Conservation (phyloP, 2,888 invertebrate species). For the Endomychus coccineus region DNA sequence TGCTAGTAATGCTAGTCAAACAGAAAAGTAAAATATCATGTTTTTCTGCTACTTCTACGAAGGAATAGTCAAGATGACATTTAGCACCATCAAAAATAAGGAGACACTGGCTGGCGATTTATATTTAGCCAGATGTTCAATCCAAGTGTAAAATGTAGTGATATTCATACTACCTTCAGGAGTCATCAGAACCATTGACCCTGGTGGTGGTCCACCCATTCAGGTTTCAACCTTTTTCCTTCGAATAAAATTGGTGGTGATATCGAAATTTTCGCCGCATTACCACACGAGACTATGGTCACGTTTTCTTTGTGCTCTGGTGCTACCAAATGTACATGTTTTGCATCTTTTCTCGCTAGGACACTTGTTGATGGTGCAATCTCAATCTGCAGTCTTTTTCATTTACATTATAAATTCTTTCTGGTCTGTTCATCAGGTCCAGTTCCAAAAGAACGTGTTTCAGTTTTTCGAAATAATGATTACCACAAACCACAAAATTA, state of each 20-base stretch:
- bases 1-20: no score
- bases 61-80: conserved; percentile 29
- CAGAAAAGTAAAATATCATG: conserved; percentile 30
- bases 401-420: conserved; percentile 16
- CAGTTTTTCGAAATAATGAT: conserved; percentile 24
- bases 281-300: conserved; percentile 31
- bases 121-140: conserved; percentile 26
- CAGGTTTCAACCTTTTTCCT: no score
- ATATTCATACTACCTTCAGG: conserved; percentile 31
- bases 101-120: conserved; percentile 19
- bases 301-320: conserved; percentile 35
- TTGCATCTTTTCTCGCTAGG: conserved; percentile 29
- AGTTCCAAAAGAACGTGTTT: conserved; percentile 18
- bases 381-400: conserved; percentile 29
- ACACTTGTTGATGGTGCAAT: conserved; percentile 29
- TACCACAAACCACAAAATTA: conserved; percentile 23
- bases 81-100: conserved; percentile 32
- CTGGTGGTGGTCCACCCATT: conserved; percentile 27
- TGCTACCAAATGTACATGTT: conserved; percentile 28
- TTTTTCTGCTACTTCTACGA: conserved; percentile 30
- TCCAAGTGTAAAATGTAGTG: conserved; percentile 17
- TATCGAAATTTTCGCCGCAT: conserved; percentile 29
- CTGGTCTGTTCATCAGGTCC: conserved; percentile 21
- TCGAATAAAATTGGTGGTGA: conserved; percentile 32
- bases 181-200: conserved; percentile 21